These are phyloP conservation scores for Silurus glanis DNA, from an alignment of 2,113 vertebrate genomes.

Conservation along the genomic window DNA sequence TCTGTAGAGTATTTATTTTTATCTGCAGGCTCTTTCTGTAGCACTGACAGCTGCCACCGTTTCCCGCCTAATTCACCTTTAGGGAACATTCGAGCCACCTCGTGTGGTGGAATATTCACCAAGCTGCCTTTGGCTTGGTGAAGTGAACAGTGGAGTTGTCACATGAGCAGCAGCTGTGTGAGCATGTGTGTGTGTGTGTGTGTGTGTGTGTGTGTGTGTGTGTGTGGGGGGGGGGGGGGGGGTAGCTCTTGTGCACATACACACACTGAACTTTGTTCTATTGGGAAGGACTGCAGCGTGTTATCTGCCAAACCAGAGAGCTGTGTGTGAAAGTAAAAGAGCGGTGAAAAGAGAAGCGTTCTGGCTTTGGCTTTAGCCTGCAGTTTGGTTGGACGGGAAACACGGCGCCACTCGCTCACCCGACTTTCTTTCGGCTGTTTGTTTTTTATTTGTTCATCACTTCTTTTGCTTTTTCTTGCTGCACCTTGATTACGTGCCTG, in stretches of 20 bases:
- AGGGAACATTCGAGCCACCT: slow-evolving; percentile 50
- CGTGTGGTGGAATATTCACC: slow-evolving; percentile 24
- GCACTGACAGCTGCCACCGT: slow-evolving; percentile 35
- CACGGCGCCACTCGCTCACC: background rate
- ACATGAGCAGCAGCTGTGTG: slow-evolving; percentile 57
- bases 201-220: slow-evolving; percentile 40
- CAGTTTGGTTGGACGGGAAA: slow-evolving; percentile 57
- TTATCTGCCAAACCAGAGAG: slow-evolving; percentile 36
- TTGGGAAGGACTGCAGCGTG: slow-evolving; percentile 35
- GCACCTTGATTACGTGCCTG: background rate
- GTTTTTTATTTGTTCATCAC: slow-evolving; percentile 3
- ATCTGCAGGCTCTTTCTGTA: slow-evolving; percentile 3
- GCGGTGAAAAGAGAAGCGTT: slow-evolving; percentile 31
- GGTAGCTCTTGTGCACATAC: slow-evolving; percentile 41
- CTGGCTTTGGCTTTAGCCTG: slow-evolving; percentile 51
- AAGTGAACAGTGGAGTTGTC: slow-evolving; percentile 48
- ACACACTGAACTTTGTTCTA: slow-evolving; percentile 46
- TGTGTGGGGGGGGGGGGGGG: slow-evolving; percentile 19
- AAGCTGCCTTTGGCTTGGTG: slow-evolving; percentile 47
- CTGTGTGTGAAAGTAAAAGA: slow-evolving; percentile 21
- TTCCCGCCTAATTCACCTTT: slow-evolving; percentile 14
- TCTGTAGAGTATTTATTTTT: background rate
- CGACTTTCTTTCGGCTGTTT: background rate
- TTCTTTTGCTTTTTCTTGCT: background rate
- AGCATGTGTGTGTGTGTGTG: slow-evolving; percentile 17